Evolutionary conservation across 1,140 invertebrate genomes (phyloP).

Genomic region (Drosophila chauvacae): DNA sequence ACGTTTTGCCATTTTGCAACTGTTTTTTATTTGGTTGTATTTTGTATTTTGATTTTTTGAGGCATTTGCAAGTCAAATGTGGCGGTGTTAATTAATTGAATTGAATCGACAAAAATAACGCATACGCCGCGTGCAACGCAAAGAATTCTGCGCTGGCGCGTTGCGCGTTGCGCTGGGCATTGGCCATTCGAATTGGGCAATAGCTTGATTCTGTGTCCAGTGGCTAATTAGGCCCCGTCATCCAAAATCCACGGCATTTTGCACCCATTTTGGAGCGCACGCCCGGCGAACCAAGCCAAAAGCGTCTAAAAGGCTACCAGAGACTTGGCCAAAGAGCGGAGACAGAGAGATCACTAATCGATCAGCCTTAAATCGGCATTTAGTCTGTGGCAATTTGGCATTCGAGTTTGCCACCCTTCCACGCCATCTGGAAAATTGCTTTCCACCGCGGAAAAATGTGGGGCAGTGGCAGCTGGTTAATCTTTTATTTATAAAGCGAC

Average conservation of each 20-base stretch:
- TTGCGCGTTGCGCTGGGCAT: slow-evolving; percentile 11
- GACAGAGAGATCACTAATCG: background rate
- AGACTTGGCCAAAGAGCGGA: slow-evolving; percentile 15
- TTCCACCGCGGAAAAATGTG: slow-evolving; percentile 44
- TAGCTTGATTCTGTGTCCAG: slow-evolving; percentile 20
- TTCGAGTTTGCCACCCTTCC: slow-evolving; percentile 56
- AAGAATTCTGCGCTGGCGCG: slow-evolving; percentile 46
- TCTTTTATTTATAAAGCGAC: slow-evolving; percentile 69
- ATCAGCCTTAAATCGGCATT: slow-evolving; percentile 42
- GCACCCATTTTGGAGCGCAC: slow-evolving; percentile 64
- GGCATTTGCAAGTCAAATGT: slow-evolving; percentile 64
- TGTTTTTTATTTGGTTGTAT: slow-evolving; percentile 3
- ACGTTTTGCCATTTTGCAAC: slow-evolving; percentile 41
- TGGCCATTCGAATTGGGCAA: slow-evolving; percentile 56
- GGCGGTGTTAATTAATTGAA: slow-evolving; percentile 66
- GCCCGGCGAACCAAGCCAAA: slow-evolving; percentile 42
- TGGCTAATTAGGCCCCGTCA: slow-evolving; percentile 67
- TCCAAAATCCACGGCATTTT: slow-evolving; percentile 56
- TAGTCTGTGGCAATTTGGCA: slow-evolving; percentile 55
- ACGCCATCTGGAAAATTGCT: slow-evolving; percentile 47
- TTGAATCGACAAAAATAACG: slow-evolving; percentile 49
- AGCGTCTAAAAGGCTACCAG: slow-evolving; percentile 12
- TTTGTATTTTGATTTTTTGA: slow-evolving; percentile 3
- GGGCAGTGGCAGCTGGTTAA: slow-evolving; percentile 51
- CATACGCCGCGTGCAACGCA: slow-evolving; percentile 62